Conservation (phyloP, 2,113 vertebrate species). For the Platysteira castanea region DNA sequence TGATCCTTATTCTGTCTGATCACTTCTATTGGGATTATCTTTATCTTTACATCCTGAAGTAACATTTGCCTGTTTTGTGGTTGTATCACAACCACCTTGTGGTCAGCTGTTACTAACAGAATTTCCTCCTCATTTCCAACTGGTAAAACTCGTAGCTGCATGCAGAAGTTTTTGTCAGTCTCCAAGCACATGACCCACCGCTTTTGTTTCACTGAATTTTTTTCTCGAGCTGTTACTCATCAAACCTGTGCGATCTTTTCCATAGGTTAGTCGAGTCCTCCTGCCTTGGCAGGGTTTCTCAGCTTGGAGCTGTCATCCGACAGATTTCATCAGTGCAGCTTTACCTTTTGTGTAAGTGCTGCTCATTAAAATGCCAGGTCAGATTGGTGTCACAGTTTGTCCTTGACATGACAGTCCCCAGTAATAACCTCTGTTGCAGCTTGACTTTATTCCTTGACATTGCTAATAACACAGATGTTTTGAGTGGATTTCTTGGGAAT, state of each 20-base stretch:
- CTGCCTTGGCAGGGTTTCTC: neutral
- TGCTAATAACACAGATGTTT: neutral
- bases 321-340: neutral
- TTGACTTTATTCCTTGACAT: neutral
- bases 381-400: neutral
- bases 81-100: neutral
- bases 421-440: neutral
- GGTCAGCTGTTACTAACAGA: neutral
- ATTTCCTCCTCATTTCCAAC: neutral
- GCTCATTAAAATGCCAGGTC: neutral
- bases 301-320: neutral
- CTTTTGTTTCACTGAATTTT: neutral
- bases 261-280: neutral
- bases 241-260: neutral
- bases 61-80: accelerated
- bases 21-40: neutral
- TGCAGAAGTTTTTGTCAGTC: neutral
- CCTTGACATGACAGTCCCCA: neutral
- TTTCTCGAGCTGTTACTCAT: neutral
- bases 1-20: neutral
- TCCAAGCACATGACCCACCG: accelerated
- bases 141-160: neutral
- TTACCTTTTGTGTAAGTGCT: neutral
- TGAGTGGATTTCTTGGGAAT: neutral
- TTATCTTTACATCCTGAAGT: neutral